A percentile compares a stretch with the other conserved stretches of the same genome.
Conservation (phyloP, 1,140 invertebrate species). For the Psilanteris sp. region DNA sequence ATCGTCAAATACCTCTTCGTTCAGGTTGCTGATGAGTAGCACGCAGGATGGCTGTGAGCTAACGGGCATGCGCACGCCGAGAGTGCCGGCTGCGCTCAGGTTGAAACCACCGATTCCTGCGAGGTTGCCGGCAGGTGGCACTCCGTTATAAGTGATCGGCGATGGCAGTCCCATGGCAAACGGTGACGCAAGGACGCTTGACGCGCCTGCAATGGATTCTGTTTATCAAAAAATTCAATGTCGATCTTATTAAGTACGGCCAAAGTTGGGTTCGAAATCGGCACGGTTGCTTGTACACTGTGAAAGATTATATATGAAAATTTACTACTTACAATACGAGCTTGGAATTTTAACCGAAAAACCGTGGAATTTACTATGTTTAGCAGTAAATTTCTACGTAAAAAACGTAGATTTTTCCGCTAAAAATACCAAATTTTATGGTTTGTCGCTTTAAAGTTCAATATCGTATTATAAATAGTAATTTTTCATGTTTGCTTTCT, state of each 20-base stretch:
- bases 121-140: conserved; percentile 85
- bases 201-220: conserved; percentile 83
- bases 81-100: conserved; percentile 81
- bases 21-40: conserved; percentile 92
- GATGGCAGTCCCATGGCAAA: conserved; percentile 88
- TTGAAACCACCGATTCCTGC: conserved; percentile 88
- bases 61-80: conserved; percentile 81
- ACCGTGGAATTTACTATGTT: no score
- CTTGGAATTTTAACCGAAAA: no score
- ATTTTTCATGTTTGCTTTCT: no score
- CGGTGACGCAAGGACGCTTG: conserved; percentile 90
- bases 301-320: no score
- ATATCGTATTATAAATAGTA: no score
- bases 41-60: conserved; percentile 88
- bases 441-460: no score
- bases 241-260: conserved; percentile 4
- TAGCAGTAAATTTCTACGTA: no score
- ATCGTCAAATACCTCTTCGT: conserved; percentile 94
- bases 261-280: neutral
- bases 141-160: conserved; percentile 84
- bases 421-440: no score
- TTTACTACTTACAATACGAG: no score
- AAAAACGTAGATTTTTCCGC: no score
- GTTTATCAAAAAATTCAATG: conserved; percentile 74
- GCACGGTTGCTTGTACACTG: no score